phyloP scores from a whole-genome alignment of 2,797 vertebrate species.

The Ciconia nigra region DNA sequence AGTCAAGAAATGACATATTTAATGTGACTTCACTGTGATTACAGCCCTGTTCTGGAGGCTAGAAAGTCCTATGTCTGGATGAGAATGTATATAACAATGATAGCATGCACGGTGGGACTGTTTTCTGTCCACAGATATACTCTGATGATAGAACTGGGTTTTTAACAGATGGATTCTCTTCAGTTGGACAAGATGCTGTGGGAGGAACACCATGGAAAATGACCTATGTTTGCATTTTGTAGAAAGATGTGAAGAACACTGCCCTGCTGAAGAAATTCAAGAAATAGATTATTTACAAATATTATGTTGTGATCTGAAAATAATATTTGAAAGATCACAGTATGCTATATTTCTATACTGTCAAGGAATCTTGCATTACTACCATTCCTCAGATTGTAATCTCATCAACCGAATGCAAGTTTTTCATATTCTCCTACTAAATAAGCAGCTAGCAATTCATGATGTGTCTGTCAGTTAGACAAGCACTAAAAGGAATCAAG shows the following conservation, averaged over 20 bases:
- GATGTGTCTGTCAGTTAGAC: background rate
- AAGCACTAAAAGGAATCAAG: background rate
- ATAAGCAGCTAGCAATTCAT: background rate
- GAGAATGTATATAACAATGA: background rate
- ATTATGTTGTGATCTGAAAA: background rate
- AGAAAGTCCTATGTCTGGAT: background rate
- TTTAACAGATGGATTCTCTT: background rate
- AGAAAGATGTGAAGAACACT: background rate
- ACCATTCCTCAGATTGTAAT: background rate
- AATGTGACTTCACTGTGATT: background rate
- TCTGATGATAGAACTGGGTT: background rate
- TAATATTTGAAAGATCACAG: background rate
- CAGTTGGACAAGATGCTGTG: background rate
- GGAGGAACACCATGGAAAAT: background rate
- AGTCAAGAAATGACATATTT: background rate
- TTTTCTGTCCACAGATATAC: background rate
- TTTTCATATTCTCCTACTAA: background rate
- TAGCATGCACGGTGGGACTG: accelerated
- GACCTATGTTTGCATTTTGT: background rate
- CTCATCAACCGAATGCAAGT: background rate
- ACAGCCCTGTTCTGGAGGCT: background rate
- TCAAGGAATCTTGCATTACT: background rate
- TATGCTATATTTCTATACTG: background rate
- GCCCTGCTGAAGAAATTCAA: background rate
- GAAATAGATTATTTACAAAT: background rate